Percentiles rank a stretch among this genome's conserved stretches.
Evolutionary conservation across 1,140 invertebrate species (phyloP).

Genomic region (Palaemon carinicauda): DNA sequence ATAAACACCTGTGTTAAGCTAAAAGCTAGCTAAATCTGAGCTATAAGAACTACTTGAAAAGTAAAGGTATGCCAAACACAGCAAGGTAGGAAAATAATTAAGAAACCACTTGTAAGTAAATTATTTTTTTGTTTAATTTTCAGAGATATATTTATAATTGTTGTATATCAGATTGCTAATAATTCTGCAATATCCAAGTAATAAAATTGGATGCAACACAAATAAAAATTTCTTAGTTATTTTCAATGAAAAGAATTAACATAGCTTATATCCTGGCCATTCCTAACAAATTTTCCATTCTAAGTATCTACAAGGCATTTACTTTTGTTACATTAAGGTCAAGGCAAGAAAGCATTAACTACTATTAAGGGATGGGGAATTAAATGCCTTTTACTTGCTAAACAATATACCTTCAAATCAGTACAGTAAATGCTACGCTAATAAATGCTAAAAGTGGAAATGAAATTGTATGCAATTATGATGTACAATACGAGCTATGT

Average conservation of each 20-base stretch:
- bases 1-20: neutral
- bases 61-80: conserved; percentile 10
- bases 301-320: neutral
- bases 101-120: neutral
- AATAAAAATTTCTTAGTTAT: neutral
- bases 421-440: neutral
- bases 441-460: too few species aligned
- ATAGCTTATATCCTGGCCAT: neutral
- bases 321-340: neutral
- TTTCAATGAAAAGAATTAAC: too few species aligned
- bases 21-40: neutral
- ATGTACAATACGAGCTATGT: too few species aligned
- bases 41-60: neutral
- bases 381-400: neutral
- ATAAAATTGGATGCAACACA: neutral
- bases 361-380: neutral
- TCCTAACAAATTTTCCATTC: neutral
- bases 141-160: too few species aligned
- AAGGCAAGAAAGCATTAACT: neutral
- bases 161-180: too few species aligned
- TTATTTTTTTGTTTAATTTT: neutral
- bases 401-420: neutral
- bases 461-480: too few species aligned
- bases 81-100: neutral
- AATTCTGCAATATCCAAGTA: neutral